Evolutionary conservation across 35 echinoderm and acorn worm genomes (phyloP), one percentile per base, ranked within the genome.

Genomic region (Ptychodera flava): DNA sequence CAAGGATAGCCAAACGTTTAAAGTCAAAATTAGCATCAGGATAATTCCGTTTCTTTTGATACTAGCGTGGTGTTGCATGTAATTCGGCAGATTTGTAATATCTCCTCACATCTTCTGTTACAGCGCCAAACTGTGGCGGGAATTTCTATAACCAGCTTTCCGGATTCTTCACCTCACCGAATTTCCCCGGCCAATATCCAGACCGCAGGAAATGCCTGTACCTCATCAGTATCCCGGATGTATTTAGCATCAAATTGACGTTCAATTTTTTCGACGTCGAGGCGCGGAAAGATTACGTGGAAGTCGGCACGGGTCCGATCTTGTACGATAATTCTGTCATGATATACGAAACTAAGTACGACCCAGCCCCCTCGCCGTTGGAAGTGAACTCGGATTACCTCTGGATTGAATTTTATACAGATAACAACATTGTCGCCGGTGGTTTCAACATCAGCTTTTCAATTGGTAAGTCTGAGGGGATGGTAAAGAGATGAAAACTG

Each of bases 101-200:
- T n/a, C n/a, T n/a, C n/a, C n/a, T n/a, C n/a, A n/a, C n/a, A n/a
- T n/a, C n/a, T n/a, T n/a, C n/a, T n/a, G n/a, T n/a, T n/a, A 64
- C 52, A 86, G 77, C 1, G 31, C 52, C 30, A 83, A 87, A 77
- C 79, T 97, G 95, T 88, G 95, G 95, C 1, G 33, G 35, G 15
- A 92, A 91, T 33, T 89, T 76, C 38, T 90, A 34, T 78, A 87
- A 81, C 38, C 16, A 85, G 14, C 35, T 15, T 33, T 37, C 84
- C 0, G 92, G 85, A 38, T 36, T 75, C 22, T 90, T 99, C 75
- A 85, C 78, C 0, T 95, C 93, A 16, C 96, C 93, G 1, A 99
- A 99, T 82, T 99, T 90, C 79, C 96, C 96, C 12, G 78, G 35
- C 82, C 86, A 90, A 82, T 99, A 99, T 77, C 85, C 89, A 1